Base-by-base conservation (phyloP, 2,888 invertebrate species). In the Lacanobia wlatinum region DNA sequence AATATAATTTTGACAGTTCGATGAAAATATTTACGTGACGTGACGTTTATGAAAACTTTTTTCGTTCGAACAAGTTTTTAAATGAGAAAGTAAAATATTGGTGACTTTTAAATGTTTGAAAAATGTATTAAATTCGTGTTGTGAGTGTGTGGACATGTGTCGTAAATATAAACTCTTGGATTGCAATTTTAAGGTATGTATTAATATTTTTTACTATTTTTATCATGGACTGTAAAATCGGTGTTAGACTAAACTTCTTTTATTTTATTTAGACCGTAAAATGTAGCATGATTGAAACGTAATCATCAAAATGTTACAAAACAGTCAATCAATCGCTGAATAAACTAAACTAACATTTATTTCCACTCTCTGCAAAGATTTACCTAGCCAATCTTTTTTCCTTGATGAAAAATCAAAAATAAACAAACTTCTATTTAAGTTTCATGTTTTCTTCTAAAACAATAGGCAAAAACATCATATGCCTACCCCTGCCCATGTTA, bases 1-100 rank as follows among this genome's bases (percentile, higher is more conserved):
- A 88, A 88, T 87, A 86, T 86, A 90, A 89, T 92, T 94, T 95
- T 95, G 95, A 95, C 95, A 95, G 93, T 91, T 93, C 88, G 67
- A 90, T 90, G 90, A 92, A 93, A 93, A 92, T 93, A 92, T 92
- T 93, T 93, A 92, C 88, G 89, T 91, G 90, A 89, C 88, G 89
- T 92, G 90, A 90, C 88, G 87, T 89, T 85, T 80, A 68, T 70
- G 84, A 83, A 88, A 89, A 82, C 82, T 84, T 82, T 84, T 80
- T 74, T 40, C 58, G 52, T 40, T 52, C 8, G n/a, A 34, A 23
- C 56, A 69, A 78, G 60, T 77, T 83, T 76, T 67, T 70, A 18
- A 28, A 60, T 61, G 63, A 14, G 14, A 78, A 75, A 70, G n/a
- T 68, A 55, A 59, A 79, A n/a, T 50, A 56, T 55, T 58, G n/a